Percentiles rank a stretch among this genome's conserved stretches.
phyloP scores from a whole-genome alignment of 2,797 vertebrate species.

The Liasis olivaceus region DNA sequence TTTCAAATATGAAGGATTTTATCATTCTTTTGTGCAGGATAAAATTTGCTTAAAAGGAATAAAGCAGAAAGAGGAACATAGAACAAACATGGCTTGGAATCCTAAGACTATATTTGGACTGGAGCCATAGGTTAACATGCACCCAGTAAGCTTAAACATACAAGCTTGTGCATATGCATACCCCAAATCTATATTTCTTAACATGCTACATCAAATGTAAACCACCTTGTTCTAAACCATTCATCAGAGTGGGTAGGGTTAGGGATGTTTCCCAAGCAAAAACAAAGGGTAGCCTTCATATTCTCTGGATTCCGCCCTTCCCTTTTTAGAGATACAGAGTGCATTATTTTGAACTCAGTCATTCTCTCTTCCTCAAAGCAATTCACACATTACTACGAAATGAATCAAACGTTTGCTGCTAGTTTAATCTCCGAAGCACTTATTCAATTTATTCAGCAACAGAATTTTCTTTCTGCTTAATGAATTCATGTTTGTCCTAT shows the following conservation, averaged over 20 bases:
- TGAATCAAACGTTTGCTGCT: neutral
- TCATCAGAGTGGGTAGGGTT: neutral
- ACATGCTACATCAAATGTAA: neutral
- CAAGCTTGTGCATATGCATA: neutral
- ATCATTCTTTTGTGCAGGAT: constrained; percentile 39
- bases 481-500: neutral
- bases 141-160: neutral
- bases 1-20: constrained; percentile 62
- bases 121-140: neutral
- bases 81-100: neutral
- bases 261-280: neutral
- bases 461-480: neutral
- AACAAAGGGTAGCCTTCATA: neutral
- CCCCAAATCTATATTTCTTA: neutral
- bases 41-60: neutral
- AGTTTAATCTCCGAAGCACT: neutral
- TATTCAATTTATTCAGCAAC: neutral
- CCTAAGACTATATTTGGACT: neutral
- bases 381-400: neutral
- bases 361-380: neutral
- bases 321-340: neutral
- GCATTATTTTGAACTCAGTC: neutral
- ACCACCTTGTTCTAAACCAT: neutral
- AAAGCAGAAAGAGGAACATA: neutral
- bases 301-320: neutral